Evolutionary conservation across 1,140 invertebrate species (phyloP).

Genomic region (Orius insidiosus): DNA sequence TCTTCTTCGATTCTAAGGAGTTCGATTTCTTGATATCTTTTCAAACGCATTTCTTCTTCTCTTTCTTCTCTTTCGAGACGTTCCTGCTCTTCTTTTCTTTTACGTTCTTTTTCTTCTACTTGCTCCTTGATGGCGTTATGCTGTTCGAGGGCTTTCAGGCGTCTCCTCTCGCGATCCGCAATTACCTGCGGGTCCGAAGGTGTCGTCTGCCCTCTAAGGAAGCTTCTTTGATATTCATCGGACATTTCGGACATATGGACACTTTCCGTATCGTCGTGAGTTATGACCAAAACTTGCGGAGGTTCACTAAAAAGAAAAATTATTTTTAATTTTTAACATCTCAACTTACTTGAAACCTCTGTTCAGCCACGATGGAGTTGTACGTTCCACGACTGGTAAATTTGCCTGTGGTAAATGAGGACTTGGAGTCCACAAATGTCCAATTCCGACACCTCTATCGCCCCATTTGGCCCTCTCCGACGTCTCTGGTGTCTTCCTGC

Average conservation of each 20-base stretch:
- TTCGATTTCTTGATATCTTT: conserved; percentile 44
- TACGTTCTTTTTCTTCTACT: conserved; percentile 44
- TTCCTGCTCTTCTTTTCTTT: conserved; percentile 43
- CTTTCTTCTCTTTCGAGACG: conserved; percentile 39
- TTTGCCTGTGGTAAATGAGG: conserved; percentile 17
- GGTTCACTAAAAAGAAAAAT: conserved; percentile 12
- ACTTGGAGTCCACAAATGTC: conserved; percentile 40
- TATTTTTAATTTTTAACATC: neutral
- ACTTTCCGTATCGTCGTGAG: conserved; percentile 23
- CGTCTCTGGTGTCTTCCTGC: conserved; percentile 20
- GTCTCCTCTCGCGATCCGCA: conserved; percentile 44
- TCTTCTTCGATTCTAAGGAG: conserved; percentile 32
- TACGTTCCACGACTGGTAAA: conserved; percentile 21
- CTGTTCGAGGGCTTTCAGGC: conserved; percentile 49
- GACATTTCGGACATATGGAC: conserved; percentile 17
- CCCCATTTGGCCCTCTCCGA: conserved; percentile 45
- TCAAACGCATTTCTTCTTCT: conserved; percentile 48
- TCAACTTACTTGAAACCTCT: conserved; percentile 21
- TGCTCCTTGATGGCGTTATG: conserved; percentile 54
- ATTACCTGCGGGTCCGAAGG: conserved; percentile 46
- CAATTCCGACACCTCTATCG: conserved; percentile 39
- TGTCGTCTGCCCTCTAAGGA: conserved; percentile 50
- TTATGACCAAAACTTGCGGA: conserved; percentile 27
- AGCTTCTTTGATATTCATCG: conserved; percentile 25
- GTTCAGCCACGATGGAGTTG: conserved; percentile 27